Base-by-base conservation (phyloP, 1,140 invertebrate genomes). In the Daktulosphaira vitifoliae region DNA sequence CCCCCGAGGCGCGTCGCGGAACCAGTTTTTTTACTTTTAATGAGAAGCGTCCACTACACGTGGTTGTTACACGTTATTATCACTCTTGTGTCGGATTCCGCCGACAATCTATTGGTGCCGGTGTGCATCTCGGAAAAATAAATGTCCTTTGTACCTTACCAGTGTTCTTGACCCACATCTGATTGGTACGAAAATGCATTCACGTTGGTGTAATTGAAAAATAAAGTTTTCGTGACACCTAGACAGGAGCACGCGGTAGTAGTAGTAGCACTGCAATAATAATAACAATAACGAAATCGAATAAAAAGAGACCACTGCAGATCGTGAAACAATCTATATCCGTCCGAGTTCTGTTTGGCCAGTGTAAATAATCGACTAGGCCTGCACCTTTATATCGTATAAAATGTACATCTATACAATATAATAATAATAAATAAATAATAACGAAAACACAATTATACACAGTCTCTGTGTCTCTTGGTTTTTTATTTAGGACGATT, bases 391-490 rank as follows among this genome's bases (percentile, higher is more conserved):
- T 18, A 59, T 37, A 22, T 29, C 13, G 16, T 51, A 50, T 29
- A 16, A n/a, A 29, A 37, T 38, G 11, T 33, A 33, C 11, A 33
- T 33, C 11, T 33, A 33, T 33, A n/a, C n/a, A 33, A 33, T 33
- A 37, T 39, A 54, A 33, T 33, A 33, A 33, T 33, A 33, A 29
- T 20, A 20, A 23, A 11, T n/a, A n/a, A 23, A n/a, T 54, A 54
- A 54, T 54, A 54, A 54, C 8, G 15, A 54, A 54, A 54, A 54
- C 38, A 20, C 20, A 54, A 54, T 54, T 54, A 56, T 44, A 44
- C n/a, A 44, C 39, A 13, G 18, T 54, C 52, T 9, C 15, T 20
- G 53, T 56, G 15, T 11, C 5, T 13, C 16, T 48, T 9, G 20
- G 4, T 23, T 11, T 25, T 1, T 51, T 29, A 51, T 51, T 29